A percentile compares a stretch with the other conserved stretches of the same genome.
These are phyloP conservation scores for Luperina nickerlii DNA, from an alignment of 2,888 invertebrate genomes.

Conservation along the genomic window DNA sequence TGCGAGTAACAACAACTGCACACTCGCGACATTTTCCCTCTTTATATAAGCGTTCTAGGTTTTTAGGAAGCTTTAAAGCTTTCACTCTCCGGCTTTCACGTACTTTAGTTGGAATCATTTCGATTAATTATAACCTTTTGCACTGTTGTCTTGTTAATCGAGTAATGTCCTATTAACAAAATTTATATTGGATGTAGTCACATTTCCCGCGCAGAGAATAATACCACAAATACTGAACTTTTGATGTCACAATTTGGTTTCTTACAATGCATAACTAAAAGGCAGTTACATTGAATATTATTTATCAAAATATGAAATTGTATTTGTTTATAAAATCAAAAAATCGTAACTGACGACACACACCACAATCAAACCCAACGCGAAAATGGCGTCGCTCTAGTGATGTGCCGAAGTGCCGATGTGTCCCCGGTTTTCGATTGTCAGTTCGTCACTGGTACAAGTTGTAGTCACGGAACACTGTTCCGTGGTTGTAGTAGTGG, in stretches of 20 bases:
- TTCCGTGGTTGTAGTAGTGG: neutral
- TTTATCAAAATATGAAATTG: conserved; percentile 36
- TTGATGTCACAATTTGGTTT: conserved; percentile 60
- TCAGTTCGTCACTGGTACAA: conserved; percentile 12
- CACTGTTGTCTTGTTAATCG: conserved; percentile 56
- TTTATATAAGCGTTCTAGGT: conserved; percentile 83
- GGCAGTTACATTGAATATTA: conserved; percentile 43
- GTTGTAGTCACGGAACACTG: too few relatives aligned
- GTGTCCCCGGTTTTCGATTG: conserved; percentile 39
- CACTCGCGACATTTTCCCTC: conserved; percentile 87
- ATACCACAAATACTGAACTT: conserved; percentile 64
- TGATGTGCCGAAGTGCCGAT: conserved; percentile 65
- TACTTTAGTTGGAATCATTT: conserved; percentile 83
- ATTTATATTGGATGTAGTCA: conserved; percentile 78
- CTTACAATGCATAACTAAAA: conserved; percentile 56
- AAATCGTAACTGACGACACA: conserved; percentile 69
- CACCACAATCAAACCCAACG: conserved; percentile 74
- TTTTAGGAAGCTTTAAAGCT: conserved; percentile 80
- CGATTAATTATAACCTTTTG: conserved; percentile 43
- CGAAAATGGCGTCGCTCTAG: conserved; percentile 86
- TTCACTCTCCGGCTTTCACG: conserved; percentile 79
- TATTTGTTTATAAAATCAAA: conserved; percentile 70
- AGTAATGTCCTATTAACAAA: conserved; percentile 64
- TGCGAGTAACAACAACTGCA: conserved; percentile 85
- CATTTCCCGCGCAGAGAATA: conserved; percentile 89